phyloP scores from a whole-genome alignment of 2,888 invertebrate species.

The Ennomos fuscantarius region DNA sequence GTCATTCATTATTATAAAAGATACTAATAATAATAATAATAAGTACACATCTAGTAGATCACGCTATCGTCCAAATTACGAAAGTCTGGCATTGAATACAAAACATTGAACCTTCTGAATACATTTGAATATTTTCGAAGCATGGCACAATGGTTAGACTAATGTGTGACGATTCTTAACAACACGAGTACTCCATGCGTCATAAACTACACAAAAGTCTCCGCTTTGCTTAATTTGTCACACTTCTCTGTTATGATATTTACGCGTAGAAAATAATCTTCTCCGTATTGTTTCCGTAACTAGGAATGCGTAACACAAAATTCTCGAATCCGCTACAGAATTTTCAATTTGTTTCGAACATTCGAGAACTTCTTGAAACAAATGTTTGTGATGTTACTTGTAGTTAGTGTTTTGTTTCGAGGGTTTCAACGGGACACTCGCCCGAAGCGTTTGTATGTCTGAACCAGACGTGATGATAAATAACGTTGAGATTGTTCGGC shows the following conservation, averaged over 20 bases:
- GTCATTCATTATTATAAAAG: too few species aligned
- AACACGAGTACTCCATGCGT: conserved; percentile 28
- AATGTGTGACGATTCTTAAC: conserved; percentile 49
- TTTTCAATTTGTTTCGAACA: background rate
- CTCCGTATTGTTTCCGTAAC: too few species aligned
- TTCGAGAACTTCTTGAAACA: background rate
- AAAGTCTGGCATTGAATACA: conserved; percentile 44
- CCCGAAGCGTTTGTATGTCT: conserved; percentile 4
- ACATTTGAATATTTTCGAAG: conserved; percentile 54
- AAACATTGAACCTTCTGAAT: conserved; percentile 47
- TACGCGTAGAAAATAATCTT: conserved; percentile 2
- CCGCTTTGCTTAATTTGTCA: conserved; percentile 28
- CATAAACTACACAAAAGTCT: conserved; percentile 30
- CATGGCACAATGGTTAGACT: conserved; percentile 44
- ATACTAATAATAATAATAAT: too few species aligned
- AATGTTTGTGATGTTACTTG: conserved; percentile 5
- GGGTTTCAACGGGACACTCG: conserved; percentile 1
- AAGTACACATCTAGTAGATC: background rate
- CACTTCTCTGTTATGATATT: background rate
- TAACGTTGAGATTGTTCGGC: background rate
- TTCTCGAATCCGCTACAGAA: too few species aligned
- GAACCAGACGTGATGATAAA: conserved; percentile 12
- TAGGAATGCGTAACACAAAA: too few species aligned
- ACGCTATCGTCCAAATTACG: conserved; percentile 34
- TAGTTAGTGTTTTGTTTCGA: background rate